Evolutionary conservation across 2,797 vertebrate species (phyloP).

Genomic region (Clarias laeviceps): DNA sequence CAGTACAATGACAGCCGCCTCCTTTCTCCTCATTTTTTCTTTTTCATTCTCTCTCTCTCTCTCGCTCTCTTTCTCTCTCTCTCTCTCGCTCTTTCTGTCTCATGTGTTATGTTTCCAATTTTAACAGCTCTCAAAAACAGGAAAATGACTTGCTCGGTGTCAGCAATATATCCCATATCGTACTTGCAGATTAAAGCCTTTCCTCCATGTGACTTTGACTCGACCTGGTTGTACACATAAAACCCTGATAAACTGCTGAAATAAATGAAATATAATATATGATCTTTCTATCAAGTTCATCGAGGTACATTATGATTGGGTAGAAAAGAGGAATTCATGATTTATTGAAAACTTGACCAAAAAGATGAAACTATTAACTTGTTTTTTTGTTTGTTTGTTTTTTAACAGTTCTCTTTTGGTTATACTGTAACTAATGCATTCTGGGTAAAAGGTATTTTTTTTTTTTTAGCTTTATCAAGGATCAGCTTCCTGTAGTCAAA

Average conservation of each 20-base stretch:
- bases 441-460: background rate
- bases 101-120: conserved; percentile 41
- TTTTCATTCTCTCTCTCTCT: background rate
- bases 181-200: conserved; percentile 18
- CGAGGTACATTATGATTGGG: background rate
- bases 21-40: background rate
- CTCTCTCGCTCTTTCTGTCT: conserved; percentile 7
- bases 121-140: conserved; percentile 35
- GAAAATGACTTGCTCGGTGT: conserved; percentile 27
- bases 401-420: background rate
- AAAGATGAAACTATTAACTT: background rate
- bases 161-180: conserved; percentile 25
- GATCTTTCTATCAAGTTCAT: background rate
- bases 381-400: too few species aligned
- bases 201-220: background rate
- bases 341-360: background rate
- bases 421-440: background rate
- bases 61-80: background rate
- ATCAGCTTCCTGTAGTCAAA: background rate
- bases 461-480: background rate
- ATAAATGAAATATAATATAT: background rate
- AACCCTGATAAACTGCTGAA: background rate
- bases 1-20: background rate
- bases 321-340: background rate
- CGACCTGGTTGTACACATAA: background rate